Evolutionary conservation across 2,113 vertebrate genomes (phyloP).

Genomic region (Forbesichthys agassizii): DNA sequence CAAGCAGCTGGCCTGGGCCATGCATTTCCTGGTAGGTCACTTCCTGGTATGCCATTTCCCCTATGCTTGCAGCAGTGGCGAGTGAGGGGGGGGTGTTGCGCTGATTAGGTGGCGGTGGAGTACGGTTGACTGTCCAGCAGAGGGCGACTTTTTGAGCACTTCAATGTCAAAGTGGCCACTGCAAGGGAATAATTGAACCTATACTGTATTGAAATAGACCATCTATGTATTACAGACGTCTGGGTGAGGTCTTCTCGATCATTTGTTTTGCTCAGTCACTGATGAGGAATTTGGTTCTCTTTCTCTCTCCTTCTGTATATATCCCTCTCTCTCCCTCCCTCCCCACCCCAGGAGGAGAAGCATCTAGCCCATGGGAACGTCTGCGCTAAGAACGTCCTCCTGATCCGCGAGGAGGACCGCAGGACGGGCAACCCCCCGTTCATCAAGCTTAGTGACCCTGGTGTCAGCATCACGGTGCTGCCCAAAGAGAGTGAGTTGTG

Average conservation of each 20-base stretch:
- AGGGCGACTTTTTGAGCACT: no score
- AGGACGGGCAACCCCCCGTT: slow-evolving; percentile 90
- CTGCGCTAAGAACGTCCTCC: slow-evolving; percentile 92
- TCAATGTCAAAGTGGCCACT: no score
- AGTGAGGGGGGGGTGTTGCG: no score
- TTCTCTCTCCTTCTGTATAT: background rate
- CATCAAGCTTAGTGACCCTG: slow-evolving; percentile 95
- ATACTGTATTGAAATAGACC: no score
- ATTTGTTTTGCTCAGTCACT: no score
- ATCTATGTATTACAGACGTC: no score
- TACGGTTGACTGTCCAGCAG: no score
- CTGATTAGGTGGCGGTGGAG: background rate
- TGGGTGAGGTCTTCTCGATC: no score
- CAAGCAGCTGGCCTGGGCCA: slow-evolving; percentile 95
- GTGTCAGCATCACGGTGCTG: slow-evolving; percentile 90
- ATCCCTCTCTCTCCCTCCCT: background rate
- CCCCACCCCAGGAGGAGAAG: slow-evolving; percentile 86
- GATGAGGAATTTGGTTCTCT: background rate
- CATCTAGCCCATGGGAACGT: slow-evolving; percentile 91
- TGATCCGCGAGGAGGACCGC: slow-evolving; percentile 93
- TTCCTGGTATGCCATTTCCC: background rate
- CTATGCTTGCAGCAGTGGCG: background rate
- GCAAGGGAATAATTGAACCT: no score
- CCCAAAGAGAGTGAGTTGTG: slow-evolving; percentile 89
- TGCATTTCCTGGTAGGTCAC: slow-evolving; percentile 92